Percentiles rank a stretch among this genome's conserved stretches.
Evolutionary conservation across 1,140 invertebrate genomes (phyloP).

Genomic region (Mizuhopecten yessoensis): DNA sequence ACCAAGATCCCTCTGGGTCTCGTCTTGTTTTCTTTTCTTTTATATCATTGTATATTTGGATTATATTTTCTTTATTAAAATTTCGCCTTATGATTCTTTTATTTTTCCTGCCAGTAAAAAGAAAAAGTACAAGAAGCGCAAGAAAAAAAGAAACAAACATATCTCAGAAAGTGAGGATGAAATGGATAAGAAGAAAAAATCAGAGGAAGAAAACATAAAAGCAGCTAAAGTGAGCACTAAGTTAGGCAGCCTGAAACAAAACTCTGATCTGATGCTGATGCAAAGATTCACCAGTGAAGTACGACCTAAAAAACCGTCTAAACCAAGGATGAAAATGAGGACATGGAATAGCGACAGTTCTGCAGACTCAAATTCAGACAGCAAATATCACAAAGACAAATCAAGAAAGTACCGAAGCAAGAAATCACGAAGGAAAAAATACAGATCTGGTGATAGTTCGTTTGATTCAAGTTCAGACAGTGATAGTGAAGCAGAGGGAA

Average conservation of each 20-base stretch:
- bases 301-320: neutral
- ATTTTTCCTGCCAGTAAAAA: conserved; percentile 42
- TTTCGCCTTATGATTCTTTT: too few species aligned
- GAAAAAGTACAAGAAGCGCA: conserved; percentile 47
- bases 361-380: neutral
- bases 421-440: neutral
- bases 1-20: too few species aligned
- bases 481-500: conserved; percentile 44
- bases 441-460: neutral
- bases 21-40: too few species aligned
- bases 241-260: neutral
- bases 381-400: neutral
- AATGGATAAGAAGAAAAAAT: conserved; percentile 1
- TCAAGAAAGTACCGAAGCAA: neutral
- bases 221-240: neutral
- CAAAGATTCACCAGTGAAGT: neutral
- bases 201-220: conserved; percentile 28
- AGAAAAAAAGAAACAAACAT: conserved; percentile 46
- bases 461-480: conserved; percentile 12
- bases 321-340: conserved; percentile 5
- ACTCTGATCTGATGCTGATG: neutral
- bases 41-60: too few species aligned
- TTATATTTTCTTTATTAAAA: too few species aligned
- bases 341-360: neutral
- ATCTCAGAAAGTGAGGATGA: too few species aligned